Percentiles rank a stretch among this genome's conserved stretches.
These are phyloP conservation scores for Phlogophora meticulosa DNA, from an alignment of 2,888 invertebrate species.

Conservation along the genomic window DNA sequence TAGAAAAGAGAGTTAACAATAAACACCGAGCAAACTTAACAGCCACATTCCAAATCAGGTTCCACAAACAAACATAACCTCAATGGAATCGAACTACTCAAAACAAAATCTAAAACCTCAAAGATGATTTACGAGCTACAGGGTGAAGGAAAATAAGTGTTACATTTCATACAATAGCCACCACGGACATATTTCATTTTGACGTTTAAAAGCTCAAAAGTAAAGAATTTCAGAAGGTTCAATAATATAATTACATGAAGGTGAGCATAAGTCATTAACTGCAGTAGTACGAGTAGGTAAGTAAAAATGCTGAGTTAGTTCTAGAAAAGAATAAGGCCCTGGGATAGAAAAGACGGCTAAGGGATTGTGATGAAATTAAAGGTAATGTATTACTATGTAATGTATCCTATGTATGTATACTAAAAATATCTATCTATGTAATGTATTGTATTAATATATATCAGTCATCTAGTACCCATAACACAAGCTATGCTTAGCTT, in stretches of 20 bases:
- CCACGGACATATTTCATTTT: slow-evolving; percentile 64
- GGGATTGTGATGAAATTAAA: no score
- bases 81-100: slow-evolving; percentile 44
- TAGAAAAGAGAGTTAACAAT: background rate
- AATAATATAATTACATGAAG: background rate
- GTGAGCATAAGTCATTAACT: no score
- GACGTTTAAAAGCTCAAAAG: slow-evolving; percentile 43
- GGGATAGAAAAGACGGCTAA: no score
- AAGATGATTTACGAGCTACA: slow-evolving; percentile 67
- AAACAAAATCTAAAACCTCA: slow-evolving; percentile 60
- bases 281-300: no score
- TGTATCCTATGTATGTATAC: no score
- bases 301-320: no score
- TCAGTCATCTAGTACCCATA: no score
- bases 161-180: slow-evolving; percentile 66
- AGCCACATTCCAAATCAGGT: slow-evolving; percentile 22
- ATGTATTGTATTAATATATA: no score
- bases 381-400: no score
- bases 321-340: no score
- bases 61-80: slow-evolving; percentile 30
- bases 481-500: no score
- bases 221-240: slow-evolving; percentile 31
- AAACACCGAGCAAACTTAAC: background rate
- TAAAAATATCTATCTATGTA: no score
- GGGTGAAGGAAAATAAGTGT: slow-evolving; percentile 58